Conservation (phyloP, 2,888 invertebrate species). For the Stomorhina lunata region DNA sequence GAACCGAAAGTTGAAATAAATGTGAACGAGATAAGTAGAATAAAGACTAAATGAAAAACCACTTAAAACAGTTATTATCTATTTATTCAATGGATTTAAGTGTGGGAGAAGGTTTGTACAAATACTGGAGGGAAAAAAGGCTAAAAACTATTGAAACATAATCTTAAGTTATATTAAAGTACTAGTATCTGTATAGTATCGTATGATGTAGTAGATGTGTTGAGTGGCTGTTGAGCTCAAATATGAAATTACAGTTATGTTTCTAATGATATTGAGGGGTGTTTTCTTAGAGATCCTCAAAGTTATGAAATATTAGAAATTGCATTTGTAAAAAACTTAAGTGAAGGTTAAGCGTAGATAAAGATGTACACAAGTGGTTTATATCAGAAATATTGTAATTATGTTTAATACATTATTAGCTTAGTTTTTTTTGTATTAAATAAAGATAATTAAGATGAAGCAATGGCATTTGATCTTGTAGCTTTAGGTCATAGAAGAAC, state of each 20-base stretch:
- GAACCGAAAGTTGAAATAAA: no score
- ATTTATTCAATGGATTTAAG: neutral
- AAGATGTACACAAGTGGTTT: no score
- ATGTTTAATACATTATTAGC: no score
- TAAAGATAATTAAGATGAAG: no score
- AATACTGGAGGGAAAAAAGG: neutral
- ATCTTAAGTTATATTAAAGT: neutral
- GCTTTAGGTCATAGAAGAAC: no score
- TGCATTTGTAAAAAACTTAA: no score
- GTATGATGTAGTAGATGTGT: neutral
- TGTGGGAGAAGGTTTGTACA: neutral
- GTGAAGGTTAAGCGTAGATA: no score
- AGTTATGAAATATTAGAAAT: no score
- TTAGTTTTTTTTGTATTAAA: no score
- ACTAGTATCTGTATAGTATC: neutral
- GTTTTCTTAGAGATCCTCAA: neutral
- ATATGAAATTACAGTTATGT: neutral
- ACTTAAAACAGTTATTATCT: conserved; percentile 22
- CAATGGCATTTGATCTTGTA: no score
- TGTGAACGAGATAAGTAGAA: no score
- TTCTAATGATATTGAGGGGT: neutral
- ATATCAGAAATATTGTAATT: no score
- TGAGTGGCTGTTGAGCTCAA: neutral
- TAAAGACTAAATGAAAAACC: neutral
- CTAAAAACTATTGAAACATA: conserved; percentile 18